Evolutionary conservation across 2,888 invertebrate genomes (phyloP), one percentile per base, ranked within the genome.

Genomic region (Gari tellinella): DNA sequence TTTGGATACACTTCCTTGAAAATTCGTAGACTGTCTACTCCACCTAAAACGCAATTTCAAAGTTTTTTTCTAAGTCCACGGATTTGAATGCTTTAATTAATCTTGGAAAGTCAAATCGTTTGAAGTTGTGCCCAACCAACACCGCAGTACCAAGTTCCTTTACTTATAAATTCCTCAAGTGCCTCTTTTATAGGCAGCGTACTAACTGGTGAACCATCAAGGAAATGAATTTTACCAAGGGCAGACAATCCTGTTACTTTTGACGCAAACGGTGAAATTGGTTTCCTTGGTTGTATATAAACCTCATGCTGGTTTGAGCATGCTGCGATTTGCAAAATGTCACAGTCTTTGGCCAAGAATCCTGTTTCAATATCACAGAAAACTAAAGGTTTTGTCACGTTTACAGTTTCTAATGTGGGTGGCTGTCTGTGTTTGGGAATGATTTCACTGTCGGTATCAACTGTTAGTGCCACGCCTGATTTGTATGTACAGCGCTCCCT

Each of bases 341-440:
- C 73, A 46, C 53, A 40, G 31, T 60, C 56, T 45, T 56, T 64
- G 25, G 26, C 19, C 5, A 74, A 38, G 0, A 64, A 68, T 12
- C 49, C 45, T 21, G 73, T 74, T 61, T 74, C 68, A 25, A 74
- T 58, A 37, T 68, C 68, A 61, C 58, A 68, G 55, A 41, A 68
- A 0, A 68, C 51, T 46, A 57, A 26, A 17, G 31, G 40, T 17
- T 40, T 4, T 10, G n/a, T 12, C 10, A 8, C 15, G 8, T 38
- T 26, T 43, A 57, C 41, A 21, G 41, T 25, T n/a, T n/a, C n/a
- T n/a, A n/a, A n/a, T n/a, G n/a, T n/a, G n/a, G n/a, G n/a, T 61
- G 15, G 7, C 4, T 38, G 12, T 56, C 25, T 43, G 5, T 17
- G 43, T 10, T 14, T 10, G 21, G 56, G 56, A 25, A 56, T 56